Percentiles rank a stretch among this genome's conserved stretches.
These are phyloP conservation scores for Thalassophryne amazonica DNA, from an alignment of 2,797 vertebrate genomes.

Conservation along the genomic window DNA sequence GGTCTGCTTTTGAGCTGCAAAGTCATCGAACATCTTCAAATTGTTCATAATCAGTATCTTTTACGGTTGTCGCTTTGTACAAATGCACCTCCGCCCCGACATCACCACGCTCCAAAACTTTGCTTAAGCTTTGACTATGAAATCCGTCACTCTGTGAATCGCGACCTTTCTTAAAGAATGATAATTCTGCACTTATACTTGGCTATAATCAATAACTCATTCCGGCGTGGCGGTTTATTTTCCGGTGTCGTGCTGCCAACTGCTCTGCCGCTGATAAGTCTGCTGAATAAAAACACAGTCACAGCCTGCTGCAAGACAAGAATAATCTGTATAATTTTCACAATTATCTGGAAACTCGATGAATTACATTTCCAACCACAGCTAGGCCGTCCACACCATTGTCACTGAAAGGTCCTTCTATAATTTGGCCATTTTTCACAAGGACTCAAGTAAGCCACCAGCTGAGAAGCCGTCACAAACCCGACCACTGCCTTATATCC, in stretches of 20 bases:
- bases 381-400: too few relatives aligned
- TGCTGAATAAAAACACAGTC: slow-evolving; percentile 4
- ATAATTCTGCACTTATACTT: slow-evolving; percentile 12
- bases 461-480: too few relatives aligned
- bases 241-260: slow-evolving; percentile 13
- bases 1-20: slow-evolving; percentile 32
- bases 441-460: too few relatives aligned
- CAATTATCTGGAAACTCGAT: not conserved
- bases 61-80: too few relatives aligned
- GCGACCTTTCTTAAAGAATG: not conserved
- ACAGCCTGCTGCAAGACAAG: not conserved
- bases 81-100: too few relatives aligned
- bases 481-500: too few relatives aligned
- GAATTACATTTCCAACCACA: too few relatives aligned
- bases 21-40: slow-evolving; percentile 28
- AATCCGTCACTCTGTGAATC: slow-evolving; percentile 12
- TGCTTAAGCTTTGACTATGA: slow-evolving; percentile 4
- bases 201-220: slow-evolving; percentile 45
- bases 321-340: not conserved
- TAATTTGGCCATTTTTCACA: too few relatives aligned
- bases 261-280: slow-evolving; percentile 17
- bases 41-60: too few relatives aligned
- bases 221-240: slow-evolving; percentile 18
- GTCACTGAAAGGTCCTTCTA: too few relatives aligned
- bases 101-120: not conserved